A percentile compares a stretch with the other conserved stretches of the same genome.
phyloP scores from a whole-genome alignment of 2,113 vertebrate species.

The Gallinago undulata region DNA sequence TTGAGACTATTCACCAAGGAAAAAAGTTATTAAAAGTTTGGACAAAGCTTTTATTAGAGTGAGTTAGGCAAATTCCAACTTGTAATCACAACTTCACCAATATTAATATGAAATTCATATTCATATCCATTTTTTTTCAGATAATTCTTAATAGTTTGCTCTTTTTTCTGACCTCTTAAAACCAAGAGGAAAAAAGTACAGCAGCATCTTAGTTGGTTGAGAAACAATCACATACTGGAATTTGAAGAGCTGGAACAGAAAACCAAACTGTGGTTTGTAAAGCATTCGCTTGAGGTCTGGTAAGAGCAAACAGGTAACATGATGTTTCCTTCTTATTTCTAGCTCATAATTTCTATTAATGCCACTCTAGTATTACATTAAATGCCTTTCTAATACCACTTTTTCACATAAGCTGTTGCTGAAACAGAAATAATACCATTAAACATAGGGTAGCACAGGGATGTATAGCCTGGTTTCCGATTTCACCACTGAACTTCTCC shows the following conservation, averaged over 20 bases:
- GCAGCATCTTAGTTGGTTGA: background rate
- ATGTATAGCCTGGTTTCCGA: background rate
- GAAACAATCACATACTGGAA: background rate
- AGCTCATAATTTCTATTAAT: background rate
- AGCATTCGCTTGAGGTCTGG: background rate
- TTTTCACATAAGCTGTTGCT: background rate
- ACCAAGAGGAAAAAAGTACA: background rate
- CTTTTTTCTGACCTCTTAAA: background rate
- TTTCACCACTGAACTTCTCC: background rate
- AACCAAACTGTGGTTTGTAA: background rate
- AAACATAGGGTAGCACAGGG: background rate
- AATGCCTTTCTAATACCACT: background rate
- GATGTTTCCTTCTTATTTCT: background rate
- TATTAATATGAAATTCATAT: background rate
- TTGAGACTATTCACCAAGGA: slow-evolving; percentile 1
- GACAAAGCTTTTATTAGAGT: background rate
- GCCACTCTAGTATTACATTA: background rate
- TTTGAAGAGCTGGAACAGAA: background rate
- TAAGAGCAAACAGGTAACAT: background rate
- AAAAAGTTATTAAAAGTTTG: slow-evolving; percentile 19
- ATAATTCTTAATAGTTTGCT: background rate
- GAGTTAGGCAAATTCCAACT: background rate
- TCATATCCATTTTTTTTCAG: background rate
- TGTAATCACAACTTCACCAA: background rate
- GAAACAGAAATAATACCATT: background rate